Evolutionary conservation across 2,888 invertebrate species (phyloP).

Genomic region (Synergus itoensis): DNA sequence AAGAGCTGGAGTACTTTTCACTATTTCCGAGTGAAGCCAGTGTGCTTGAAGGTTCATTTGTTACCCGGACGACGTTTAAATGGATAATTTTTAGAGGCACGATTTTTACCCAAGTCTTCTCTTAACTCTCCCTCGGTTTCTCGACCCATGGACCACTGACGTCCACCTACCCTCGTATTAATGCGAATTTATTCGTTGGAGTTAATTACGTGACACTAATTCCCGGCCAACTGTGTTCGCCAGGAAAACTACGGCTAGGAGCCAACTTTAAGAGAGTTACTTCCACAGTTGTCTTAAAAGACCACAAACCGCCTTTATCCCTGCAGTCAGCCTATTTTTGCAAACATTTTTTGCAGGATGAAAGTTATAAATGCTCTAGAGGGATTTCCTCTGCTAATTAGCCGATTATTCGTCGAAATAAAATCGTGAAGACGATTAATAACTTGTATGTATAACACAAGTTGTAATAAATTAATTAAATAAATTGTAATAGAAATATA

Average conservation of each 20-base stretch:
- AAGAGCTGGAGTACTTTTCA: conserved; percentile 47
- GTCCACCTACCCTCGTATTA: conserved; percentile 62
- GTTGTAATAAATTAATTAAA: not conserved
- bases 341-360: conserved; percentile 45
- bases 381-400: conserved; percentile 52
- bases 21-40: conserved; percentile 61
- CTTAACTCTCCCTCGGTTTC: conserved; percentile 47
- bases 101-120: conserved; percentile 66
- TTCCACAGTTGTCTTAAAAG: conserved; percentile 54
- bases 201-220: conserved; percentile 76
- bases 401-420: conserved; percentile 21
- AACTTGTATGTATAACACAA: not conserved
- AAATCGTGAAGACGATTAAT: not conserved
- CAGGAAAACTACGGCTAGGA: conserved; percentile 58
- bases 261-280: conserved; percentile 56
- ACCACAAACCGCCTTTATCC: conserved; percentile 48
- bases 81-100: conserved; percentile 73
- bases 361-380: conserved; percentile 46
- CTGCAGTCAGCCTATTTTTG: conserved; percentile 44
- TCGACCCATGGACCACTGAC: conserved; percentile 52
- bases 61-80: conserved; percentile 69
- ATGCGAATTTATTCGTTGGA: conserved; percentile 74
- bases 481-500: too few species aligned
- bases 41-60: conserved; percentile 70
- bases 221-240: conserved; percentile 70